A percentile compares a stretch with the other conserved stretches of the same genome.
phyloP scores from a whole-genome alignment of 2,113 vertebrate genomes.

The Tyrannus savana region DNA sequence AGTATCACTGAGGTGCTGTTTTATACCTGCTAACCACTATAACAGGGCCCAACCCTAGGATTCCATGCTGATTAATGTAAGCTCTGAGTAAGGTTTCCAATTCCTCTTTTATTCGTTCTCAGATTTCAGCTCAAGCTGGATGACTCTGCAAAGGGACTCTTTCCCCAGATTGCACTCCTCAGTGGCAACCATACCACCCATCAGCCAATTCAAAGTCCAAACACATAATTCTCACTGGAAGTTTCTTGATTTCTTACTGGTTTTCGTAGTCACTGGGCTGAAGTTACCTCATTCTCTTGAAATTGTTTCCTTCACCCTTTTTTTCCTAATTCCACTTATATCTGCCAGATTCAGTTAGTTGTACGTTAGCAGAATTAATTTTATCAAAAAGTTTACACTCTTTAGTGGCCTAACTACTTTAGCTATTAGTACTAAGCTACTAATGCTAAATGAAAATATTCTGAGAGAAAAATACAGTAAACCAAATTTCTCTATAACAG shows the following conservation, averaged over 20 bases:
- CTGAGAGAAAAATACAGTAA: neutral
- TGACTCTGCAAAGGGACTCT: neutral
- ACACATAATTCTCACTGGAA: neutral
- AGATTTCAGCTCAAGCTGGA: neutral
- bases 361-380: neutral
- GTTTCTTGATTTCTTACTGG: neutral
- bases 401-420: neutral
- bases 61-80: neutral
- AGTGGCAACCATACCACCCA: accelerated
- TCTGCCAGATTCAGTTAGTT: neutral
- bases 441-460: neutral
- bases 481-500: neutral
- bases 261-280: neutral
- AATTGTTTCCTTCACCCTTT: neutral
- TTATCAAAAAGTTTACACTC: neutral
- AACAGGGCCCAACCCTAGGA: neutral
- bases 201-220: neutral
- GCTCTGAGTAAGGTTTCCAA: neutral
- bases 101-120: neutral
- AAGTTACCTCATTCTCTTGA: neutral
- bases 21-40: accelerated
- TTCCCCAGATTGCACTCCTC: accelerated
- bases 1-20: neutral
- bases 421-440: neutral
- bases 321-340: neutral